Percentiles rank a stretch among this genome's conserved stretches.
phyloP scores from a whole-genome alignment of 1,140 invertebrate species.

The Drosophila aff. region DNA sequence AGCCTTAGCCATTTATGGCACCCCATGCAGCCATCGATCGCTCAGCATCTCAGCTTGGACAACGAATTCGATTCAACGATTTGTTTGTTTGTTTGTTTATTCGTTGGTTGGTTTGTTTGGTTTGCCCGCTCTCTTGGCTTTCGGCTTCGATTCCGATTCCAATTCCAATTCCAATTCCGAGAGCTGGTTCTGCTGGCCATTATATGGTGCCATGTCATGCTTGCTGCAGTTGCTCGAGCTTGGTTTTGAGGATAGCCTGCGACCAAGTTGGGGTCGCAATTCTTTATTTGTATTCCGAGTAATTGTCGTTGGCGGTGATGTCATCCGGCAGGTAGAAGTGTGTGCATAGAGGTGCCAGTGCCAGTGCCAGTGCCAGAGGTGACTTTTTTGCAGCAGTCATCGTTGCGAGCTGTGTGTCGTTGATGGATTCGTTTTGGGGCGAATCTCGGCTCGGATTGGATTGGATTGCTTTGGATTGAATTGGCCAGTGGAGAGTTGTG shows the following conservation, averaged over 20 bases:
- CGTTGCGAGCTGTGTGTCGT: conserved; percentile 54
- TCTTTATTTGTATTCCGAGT: conserved; percentile 73
- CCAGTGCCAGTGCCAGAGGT: conserved; percentile 23
- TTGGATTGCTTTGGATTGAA: conserved; percentile 38
- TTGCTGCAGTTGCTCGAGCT: conserved; percentile 34
- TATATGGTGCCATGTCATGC: conserved; percentile 54
- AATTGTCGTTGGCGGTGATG: conserved; percentile 67
- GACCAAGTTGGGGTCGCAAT: conserved; percentile 67
- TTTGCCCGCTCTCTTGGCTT: conserved; percentile 16
- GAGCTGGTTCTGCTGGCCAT: conserved; percentile 28
- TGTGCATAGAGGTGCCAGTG: conserved; percentile 40
- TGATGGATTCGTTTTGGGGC: conserved; percentile 67
- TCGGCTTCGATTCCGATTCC: conserved; percentile 17
- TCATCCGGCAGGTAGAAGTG: conserved; percentile 62
- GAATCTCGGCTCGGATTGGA: conserved; percentile 38
- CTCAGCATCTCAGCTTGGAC: conserved; percentile 15
- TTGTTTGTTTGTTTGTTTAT: conserved; percentile 13
- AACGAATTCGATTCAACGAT: conserved; percentile 20
- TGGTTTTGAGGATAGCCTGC: conserved; percentile 36
- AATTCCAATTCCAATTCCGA: conserved; percentile 10
- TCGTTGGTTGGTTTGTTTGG: not conserved
- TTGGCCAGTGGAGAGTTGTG: conserved; percentile 22
- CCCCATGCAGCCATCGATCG: conserved; percentile 51
- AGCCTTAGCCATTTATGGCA: conserved; percentile 52
- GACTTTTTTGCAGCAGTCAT: conserved; percentile 47